Base-by-base conservation (phyloP, 2,888 invertebrate genomes). In the Morpho achilles region DNA sequence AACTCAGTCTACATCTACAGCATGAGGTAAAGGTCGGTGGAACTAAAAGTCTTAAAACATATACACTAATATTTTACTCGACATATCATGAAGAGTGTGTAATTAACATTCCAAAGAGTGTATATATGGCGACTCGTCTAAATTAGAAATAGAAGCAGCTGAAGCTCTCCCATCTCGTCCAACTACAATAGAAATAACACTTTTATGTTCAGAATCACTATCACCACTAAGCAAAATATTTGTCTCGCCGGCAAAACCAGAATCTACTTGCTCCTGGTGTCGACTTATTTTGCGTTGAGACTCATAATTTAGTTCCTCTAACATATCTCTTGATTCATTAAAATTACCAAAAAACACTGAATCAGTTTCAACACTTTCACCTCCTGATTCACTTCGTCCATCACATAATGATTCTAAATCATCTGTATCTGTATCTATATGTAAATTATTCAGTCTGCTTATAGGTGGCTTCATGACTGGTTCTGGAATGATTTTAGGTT, bases 331-430 rank as follows among this genome's bases (percentile, higher is more conserved):
- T 0, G 89, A 80, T 60, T 90, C 89, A 49, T 89, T 87, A 68
- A 94, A 93, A 76, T 94, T 94, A 7, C 95, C 96, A 72, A 96
- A 96, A 75, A 96, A 95, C 8, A 96, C 96, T 8, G 96, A 96
- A 81, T 96, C 96, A 0, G 96, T 96, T 73, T 96, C 96, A 3
- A 96, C 92, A 80, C 96, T 96, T 76, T 96, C 96, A 2, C 95
- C 96, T 0, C 96, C 96, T 32, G 96, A 96, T 78, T 96, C 96
- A 75, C 96, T 96, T 65, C 94, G 93, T 8, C 95, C 96, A 68
- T 96, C 96, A 50, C 94, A 94, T 55, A 94, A 86, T 39, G 95
- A 95, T 73, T 96, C 96, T 59, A 95, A 93, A 22, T 96, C 95
- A 70, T 93, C 95, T 64, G 95, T 93, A 67, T 93, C 92, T 60